These are phyloP conservation scores for Drosophila mettleri DNA, from an alignment of 2,888 invertebrate species.

Conservation along the genomic window DNA sequence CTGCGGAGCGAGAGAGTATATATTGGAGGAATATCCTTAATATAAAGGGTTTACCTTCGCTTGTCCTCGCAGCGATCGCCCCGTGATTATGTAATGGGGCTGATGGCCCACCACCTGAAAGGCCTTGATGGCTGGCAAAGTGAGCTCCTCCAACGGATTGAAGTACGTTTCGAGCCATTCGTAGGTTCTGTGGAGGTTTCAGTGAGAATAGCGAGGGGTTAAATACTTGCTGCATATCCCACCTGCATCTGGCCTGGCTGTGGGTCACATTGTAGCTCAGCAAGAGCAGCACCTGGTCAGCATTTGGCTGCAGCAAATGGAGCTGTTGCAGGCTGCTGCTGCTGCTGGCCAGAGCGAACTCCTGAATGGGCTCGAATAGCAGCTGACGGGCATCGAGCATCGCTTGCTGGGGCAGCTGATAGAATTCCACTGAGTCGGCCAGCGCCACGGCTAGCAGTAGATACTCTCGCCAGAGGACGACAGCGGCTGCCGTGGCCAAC, in stretches of 20 bases:
- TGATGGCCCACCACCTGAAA: slow-evolving; percentile 69
- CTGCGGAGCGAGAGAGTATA: slow-evolving; percentile 40
- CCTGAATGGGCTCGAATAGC: slow-evolving; percentile 76
- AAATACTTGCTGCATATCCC: neutral
- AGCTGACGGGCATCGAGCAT: slow-evolving; percentile 53
- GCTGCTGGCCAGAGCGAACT: slow-evolving; percentile 69
- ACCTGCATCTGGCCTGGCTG: slow-evolving; percentile 65
- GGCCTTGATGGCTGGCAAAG: slow-evolving; percentile 66
- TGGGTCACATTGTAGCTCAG: slow-evolving; percentile 68
- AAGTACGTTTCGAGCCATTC: slow-evolving; percentile 82
- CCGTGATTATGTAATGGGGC: slow-evolving; percentile 71
- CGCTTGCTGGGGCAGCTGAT: slow-evolving; percentile 68
- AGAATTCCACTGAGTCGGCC: slow-evolving; percentile 76
- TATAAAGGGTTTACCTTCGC: slow-evolving; percentile 58
- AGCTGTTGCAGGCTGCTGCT: slow-evolving; percentile 59
- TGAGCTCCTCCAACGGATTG: slow-evolving; percentile 76
- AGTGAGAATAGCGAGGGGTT: neutral
- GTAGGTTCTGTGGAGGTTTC: slow-evolving; percentile 64
- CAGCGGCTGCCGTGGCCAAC: slow-evolving; percentile 62
- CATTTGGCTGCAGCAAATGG: slow-evolving; percentile 62
- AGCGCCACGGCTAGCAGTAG: slow-evolving; percentile 74
- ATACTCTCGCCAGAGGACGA: slow-evolving; percentile 78
- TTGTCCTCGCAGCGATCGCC: slow-evolving; percentile 60
- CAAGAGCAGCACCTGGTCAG: slow-evolving; percentile 70
- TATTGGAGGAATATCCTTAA: too few species aligned